Conservation (phyloP, 2,888 invertebrate species). For the Trichogramma evanescens region DNA sequence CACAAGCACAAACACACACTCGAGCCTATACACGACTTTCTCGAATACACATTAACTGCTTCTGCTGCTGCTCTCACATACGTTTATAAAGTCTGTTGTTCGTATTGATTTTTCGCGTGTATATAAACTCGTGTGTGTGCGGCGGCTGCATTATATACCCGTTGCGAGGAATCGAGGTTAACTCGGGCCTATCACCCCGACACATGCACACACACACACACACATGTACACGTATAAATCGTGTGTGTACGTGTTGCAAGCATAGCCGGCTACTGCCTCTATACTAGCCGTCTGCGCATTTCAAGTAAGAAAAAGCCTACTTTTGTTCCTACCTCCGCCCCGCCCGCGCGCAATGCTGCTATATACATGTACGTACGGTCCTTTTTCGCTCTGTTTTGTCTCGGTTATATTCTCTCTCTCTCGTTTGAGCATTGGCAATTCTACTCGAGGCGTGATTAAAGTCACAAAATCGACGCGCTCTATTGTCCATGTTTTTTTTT, state of each 20-base stretch:
- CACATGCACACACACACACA: no score
- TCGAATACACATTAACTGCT: not conserved
- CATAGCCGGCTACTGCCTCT: no score
- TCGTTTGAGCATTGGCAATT: not conserved
- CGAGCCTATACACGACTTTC: no score
- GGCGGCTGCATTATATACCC: constrained; percentile 16
- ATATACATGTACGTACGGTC: no score
- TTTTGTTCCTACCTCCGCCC: no score
- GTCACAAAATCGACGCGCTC: constrained; percentile 16
- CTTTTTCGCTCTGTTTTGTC: not conserved
- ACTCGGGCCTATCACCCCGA: constrained; percentile 28
- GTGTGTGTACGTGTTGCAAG: no score
- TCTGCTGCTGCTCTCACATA: not conserved
- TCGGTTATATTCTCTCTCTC: not conserved
- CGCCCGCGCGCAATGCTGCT: no score
- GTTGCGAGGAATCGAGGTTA: constrained; percentile 36
- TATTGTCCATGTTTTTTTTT: constrained; percentile 12
- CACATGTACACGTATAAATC: no score
- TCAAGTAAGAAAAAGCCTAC: no score
- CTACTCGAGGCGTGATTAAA: not conserved
- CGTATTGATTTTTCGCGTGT: constrained; percentile 42
- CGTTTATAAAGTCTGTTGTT: constrained; percentile 18
- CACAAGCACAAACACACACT: no score
- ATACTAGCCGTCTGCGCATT: no score
- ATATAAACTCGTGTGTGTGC: constrained; percentile 29